Evolutionary conservation across 1,140 invertebrate genomes (phyloP), one percentile per base, ranked within the genome.

Genomic region (Drosophila oshimai): DNA sequence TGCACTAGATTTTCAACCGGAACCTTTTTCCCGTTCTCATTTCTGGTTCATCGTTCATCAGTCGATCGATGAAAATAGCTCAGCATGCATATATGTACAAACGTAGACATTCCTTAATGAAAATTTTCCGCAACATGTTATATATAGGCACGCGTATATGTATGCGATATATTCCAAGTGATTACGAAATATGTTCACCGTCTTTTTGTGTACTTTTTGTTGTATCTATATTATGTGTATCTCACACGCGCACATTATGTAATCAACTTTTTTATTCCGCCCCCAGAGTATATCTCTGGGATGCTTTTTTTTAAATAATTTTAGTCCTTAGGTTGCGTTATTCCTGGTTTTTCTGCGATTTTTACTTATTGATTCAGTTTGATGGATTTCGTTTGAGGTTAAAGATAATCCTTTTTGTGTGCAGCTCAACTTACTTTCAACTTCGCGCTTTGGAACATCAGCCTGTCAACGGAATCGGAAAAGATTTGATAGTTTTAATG

Each of bases 381-480:
- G 34, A 42, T 57, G 31, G 37, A 37, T 57, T 73, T 53, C 37
- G 42, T 84, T 88, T 84, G 67, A 90, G 76, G 86, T 89, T 89
- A 89, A 50, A 64, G 44, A 81, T 88, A 81, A 87, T 87, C 81
- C 81, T 88, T 77, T 61, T 45, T 29, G 34, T 17, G 28, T 34
- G 55, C 18, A 17, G 22, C 50, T 76, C 15, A 77, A 91, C 90
- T 91, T 91, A 91, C 90, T 91, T 91, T 91, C 90, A 89, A 91
- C 64, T 86, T 91, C 90, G 88, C 90, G 88, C 74, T 89, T 91
- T 81, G 90, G 89, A 74, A 91, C 73, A 89, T 91, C 89, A 83
- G 90, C 90, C 90, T 91, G 69, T 80, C 36, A 57, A 67, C 61
- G 54, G 50, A 58, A 44, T 45, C 46, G 62, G 36, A 64, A 88